A percentile compares a stretch with the other conserved stretches of the same genome.
phyloP scores from a whole-genome alignment of 2,797 vertebrate species.

The Hoplostethus atlanticus region DNA sequence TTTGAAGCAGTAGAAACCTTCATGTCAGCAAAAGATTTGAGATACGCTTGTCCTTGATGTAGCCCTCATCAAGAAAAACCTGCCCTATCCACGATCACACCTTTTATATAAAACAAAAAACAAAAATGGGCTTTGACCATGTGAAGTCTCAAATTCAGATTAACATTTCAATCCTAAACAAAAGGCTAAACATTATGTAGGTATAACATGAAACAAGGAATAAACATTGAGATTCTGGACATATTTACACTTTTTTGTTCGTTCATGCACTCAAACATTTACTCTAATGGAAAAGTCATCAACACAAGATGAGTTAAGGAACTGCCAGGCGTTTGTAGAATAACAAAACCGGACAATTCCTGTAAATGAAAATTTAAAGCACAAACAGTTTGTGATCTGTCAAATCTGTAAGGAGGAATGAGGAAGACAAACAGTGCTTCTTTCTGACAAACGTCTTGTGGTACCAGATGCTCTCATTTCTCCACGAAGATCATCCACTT shows the following conservation, averaged over 20 bases:
- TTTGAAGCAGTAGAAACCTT: conserved; percentile 82
- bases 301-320: conserved; percentile 42
- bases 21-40: conserved; percentile 65
- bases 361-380: conserved; percentile 52
- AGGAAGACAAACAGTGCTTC: conserved; percentile 56
- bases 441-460: conserved; percentile 39
- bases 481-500: conserved; percentile 59
- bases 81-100: conserved; percentile 52
- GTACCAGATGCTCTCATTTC: conserved; percentile 45
- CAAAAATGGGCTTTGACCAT: conserved; percentile 66
- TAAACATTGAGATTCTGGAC: conserved; percentile 53
- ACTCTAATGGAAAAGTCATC: conserved; percentile 54
- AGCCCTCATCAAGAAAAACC: conserved; percentile 48
- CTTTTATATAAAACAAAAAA: conserved; percentile 66
- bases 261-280: conserved; percentile 73
- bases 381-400: conserved; percentile 38
- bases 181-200: conserved; percentile 48
- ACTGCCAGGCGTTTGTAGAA: conserved; percentile 38
- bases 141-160: conserved; percentile 54
- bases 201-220: conserved; percentile 53
- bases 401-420: conserved; percentile 52
- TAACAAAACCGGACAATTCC: conserved; percentile 48
- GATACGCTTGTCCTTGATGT: conserved; percentile 45
- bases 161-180: conserved; percentile 49
- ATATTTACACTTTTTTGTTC: conserved; percentile 56